Evolutionary conservation across 2,888 invertebrate species (phyloP), one percentile per base, ranked within the genome.

Genomic region (Alloplasta piceator): DNA sequence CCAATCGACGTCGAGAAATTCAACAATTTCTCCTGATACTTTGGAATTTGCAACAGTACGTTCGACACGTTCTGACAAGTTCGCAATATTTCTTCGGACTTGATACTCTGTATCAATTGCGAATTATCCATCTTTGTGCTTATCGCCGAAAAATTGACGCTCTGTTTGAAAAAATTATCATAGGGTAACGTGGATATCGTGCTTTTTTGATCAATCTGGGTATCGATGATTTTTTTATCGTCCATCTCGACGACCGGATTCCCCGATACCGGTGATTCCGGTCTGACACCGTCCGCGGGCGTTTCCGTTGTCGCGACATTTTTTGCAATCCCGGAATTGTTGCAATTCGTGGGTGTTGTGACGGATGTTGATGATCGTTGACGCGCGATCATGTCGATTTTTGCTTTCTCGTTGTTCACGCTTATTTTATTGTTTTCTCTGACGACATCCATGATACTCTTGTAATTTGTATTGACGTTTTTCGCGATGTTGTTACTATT

Each of bases 21-120:
- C 58, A 91, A 80, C 48, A 91, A 85, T 71, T 91, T 90, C 83
- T 91, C 91, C 77, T 91, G 91, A 67, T 91, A 91, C 83, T 91
- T 91, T 26, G 91, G 91, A 84, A 91, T 91, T 83, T 91, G 91
- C 43, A 91, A 82, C 3, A 91, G 87, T 78, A 91, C 90, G 78
- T 91, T 91, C 1, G 91, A 91, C 0, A 91, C 91, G 76, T 91
- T 91, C 80, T 91, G 91, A 82, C 91, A 91, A 16, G 91, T 91
- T 52, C 91, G 89, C 82, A 91, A 85, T 48, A 91, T 89, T 58
- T 90, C 89, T 76, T 91, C 90, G 39, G 91, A 91, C 76, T 91
- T 89, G 60, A 91, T 91, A 74, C 88, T 90, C 60, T 90, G 90
- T 84, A 91, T 88, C 56, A 91, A 82, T 66, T 88, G 87, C 2